Base-by-base conservation (phyloP, 2,113 vertebrate species). In the Scalopus aquaticus region DNA sequence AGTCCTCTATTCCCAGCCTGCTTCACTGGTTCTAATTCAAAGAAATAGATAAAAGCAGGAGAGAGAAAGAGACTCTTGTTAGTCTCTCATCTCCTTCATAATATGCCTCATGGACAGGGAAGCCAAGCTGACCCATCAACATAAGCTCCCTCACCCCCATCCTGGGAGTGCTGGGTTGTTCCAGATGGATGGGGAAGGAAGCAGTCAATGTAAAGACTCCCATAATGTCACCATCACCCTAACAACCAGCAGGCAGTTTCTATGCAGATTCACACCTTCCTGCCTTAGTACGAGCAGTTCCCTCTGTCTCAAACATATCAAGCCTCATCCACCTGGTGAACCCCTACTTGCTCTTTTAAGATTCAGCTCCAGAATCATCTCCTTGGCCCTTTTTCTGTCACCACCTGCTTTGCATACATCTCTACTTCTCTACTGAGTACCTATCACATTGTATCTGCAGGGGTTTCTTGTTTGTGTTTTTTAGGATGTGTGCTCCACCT, bases 231-330 rank as follows among this genome's bases (percentile, higher is more conserved):
- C 60, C 56, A n/a, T 88, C 79, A 60, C 88, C 93, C 76, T 93
- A 85, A 93, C 60, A 30, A 88, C 81, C 0, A 42, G 30, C 64
- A 32, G 69, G 70, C 90, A 51, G 87, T 91, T 92, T 92, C 95
- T 69, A 49, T n/a, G 80, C 94, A 92, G 54, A 93, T 72, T 90
- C 84, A 91, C 79, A 94, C 90, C 72, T 95, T 92, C 88, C 65
- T 85, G 86, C 54, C 30, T 64, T 24, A 13, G 70, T 37, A 83
- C 76, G 37, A 2, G 46, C 82, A 72, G 90, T 67, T 73, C 80
- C 86, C 67, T 93, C 85, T 86, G 73, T 72, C 93, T 42, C 19
- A 64, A 91, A 64, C 9, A 30, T 49, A 51, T 65, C 73, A 84
- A 65, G 89, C 56, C n/a, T 46, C 35, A 37, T 83, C 90, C 39